Evolutionary conservation across 1,140 invertebrate species (phyloP).

Genomic region (Cyclina sinensis): DNA sequence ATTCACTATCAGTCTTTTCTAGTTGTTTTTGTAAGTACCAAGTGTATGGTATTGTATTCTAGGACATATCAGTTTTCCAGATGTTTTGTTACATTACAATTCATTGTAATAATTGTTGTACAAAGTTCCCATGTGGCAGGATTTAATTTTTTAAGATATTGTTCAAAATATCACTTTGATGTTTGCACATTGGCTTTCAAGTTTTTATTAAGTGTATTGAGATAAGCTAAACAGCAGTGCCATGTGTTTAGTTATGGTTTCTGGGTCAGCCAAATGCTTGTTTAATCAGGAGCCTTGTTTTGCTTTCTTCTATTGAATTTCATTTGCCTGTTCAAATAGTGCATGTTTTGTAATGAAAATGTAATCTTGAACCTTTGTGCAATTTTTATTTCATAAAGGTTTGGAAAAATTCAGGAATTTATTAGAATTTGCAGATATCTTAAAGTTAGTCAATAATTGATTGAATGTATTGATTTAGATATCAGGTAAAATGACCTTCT

Average conservation of each 20-base stretch:
- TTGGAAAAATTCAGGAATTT: too few species aligned
- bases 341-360: neutral
- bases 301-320: slow-evolving; percentile 2
- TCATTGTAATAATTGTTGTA: neutral
- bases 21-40: too few species aligned
- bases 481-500: too few species aligned
- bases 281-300: neutral
- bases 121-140: neutral
- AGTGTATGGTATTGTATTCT: too few species aligned
- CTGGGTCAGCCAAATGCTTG: neutral
- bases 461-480: too few species aligned
- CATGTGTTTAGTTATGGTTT: slow-evolving; percentile 28
- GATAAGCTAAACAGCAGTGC: slow-evolving; percentile 11
- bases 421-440: too few species aligned
- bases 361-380: too few species aligned
- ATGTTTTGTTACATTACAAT: neutral
- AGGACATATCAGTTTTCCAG: too few species aligned
- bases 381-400: too few species aligned
- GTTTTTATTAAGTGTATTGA: slow-evolving; percentile 5
- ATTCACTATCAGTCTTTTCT: too few species aligned
- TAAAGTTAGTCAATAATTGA: too few species aligned
- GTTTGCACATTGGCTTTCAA: slow-evolving; percentile 22
- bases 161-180: slow-evolving; percentile 15
- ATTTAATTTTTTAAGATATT: slow-evolving; percentile 5
- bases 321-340: neutral